A percentile compares a stretch with the other conserved stretches of the same genome.
Evolutionary conservation across 2,113 vertebrate genomes (phyloP).

Genomic region (Esox niger): DNA sequence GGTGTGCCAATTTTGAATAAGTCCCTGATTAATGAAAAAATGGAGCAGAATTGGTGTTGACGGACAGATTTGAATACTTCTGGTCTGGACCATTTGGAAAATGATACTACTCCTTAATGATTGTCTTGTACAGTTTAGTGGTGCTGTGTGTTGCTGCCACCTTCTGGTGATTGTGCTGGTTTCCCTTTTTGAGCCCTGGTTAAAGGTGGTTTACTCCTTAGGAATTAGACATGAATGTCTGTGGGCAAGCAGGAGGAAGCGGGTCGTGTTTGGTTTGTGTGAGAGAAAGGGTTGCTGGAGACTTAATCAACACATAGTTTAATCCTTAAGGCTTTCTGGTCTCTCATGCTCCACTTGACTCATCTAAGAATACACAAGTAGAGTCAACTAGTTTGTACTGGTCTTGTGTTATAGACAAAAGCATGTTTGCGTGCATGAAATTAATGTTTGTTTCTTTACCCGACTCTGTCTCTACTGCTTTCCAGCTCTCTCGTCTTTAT

Average conservation of each 20-base stretch:
- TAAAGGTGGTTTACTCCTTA: background rate
- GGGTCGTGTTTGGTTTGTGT: background rate
- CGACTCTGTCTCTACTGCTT: background rate
- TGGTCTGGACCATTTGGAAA: no score
- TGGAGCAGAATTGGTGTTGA: no score
- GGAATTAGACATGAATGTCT: background rate
- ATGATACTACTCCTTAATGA: no score
- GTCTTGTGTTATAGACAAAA: no score
- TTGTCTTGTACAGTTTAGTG: no score
- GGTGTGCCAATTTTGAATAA: no score
- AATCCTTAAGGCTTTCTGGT: slow-evolving; percentile 4
- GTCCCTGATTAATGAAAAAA: no score
- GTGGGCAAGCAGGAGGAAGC: background rate
- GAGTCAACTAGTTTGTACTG: background rate
- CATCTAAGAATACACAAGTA: background rate
- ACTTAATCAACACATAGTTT: slow-evolving; percentile 10
- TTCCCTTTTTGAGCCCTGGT: no score
- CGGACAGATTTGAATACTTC: no score
- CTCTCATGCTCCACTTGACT: background rate
- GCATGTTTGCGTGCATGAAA: no score
- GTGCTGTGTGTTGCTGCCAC: slow-evolving; percentile 37
- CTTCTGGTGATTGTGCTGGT: slow-evolving; percentile 47
- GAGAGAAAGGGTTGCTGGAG: background rate
- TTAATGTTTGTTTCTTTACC: background rate
- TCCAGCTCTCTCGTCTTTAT: background rate